A percentile compares a stretch with the other conserved stretches of the same genome.
These are phyloP conservation scores for Drosophila oshimai DNA, from an alignment of 1,140 invertebrate genomes.

Conservation along the genomic window DNA sequence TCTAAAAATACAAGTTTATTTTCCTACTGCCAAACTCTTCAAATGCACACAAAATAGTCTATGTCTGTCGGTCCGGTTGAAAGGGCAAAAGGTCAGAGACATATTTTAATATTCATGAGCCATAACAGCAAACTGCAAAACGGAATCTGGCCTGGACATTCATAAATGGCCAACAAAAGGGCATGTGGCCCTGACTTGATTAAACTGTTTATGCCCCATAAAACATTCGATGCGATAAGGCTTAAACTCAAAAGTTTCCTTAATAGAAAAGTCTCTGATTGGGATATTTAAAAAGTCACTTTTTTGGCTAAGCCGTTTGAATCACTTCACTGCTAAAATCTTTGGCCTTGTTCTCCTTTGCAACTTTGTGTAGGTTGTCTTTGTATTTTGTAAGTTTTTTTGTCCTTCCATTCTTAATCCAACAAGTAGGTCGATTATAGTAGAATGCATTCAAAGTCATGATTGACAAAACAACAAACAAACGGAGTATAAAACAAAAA, in stretches of 20 bases:
- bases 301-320: neutral
- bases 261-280: slow-evolving; percentile 15
- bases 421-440: slow-evolving; percentile 37
- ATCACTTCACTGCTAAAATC: neutral
- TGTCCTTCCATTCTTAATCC: slow-evolving; percentile 7
- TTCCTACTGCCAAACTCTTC: slow-evolving; percentile 58
- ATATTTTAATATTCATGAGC: slow-evolving; percentile 69
- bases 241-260: slow-evolving; percentile 17
- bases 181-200: slow-evolving; percentile 26
- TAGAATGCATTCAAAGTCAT: slow-evolving; percentile 38
- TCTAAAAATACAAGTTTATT: slow-evolving; percentile 60
- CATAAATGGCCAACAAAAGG: slow-evolving; percentile 25
- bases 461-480: slow-evolving; percentile 42
- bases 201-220: slow-evolving; percentile 35
- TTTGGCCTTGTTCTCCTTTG: slow-evolving; percentile 19
- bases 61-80: slow-evolving; percentile 22
- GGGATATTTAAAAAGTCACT: slow-evolving; percentile 20
- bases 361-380: neutral
- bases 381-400: neutral
- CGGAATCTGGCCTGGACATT: slow-evolving; percentile 20
- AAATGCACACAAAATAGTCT: slow-evolving; percentile 33
- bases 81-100: slow-evolving; percentile 65
- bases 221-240: slow-evolving; percentile 24
- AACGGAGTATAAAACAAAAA: neutral
- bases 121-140: slow-evolving; percentile 17